phyloP scores from a whole-genome alignment of 2,797 vertebrate genomes.

The Clamator glandarius region DNA sequence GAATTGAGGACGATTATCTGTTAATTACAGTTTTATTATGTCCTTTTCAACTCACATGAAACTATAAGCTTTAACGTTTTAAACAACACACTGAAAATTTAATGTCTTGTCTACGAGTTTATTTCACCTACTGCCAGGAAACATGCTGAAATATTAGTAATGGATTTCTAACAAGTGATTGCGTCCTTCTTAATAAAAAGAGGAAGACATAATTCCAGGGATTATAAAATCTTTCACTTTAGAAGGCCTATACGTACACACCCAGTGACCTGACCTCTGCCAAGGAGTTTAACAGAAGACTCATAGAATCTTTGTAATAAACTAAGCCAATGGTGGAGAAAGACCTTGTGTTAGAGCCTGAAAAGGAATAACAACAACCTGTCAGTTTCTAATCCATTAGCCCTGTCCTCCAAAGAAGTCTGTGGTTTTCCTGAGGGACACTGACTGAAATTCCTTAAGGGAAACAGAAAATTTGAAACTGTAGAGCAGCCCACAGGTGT shows the following conservation, averaged over 20 bases:
- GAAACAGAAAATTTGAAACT: neutral
- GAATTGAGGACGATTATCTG: no score
- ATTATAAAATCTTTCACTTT: neutral
- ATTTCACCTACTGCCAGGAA: no score
- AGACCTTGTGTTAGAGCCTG: neutral
- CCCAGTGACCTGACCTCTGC: neutral
- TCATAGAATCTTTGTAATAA: neutral
- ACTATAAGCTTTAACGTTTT: no score
- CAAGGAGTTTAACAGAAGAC: neutral
- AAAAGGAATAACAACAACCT: neutral
- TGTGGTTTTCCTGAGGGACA: neutral
- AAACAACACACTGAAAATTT: no score
- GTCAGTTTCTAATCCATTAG: neutral
- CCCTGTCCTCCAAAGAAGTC: neutral
- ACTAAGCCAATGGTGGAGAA: neutral
- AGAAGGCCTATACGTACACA: neutral
- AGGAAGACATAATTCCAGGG: neutral
- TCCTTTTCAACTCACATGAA: no score
- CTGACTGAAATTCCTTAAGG: neutral
- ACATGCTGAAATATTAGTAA: no score
- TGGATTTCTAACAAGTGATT: neutral
- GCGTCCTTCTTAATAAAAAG: neutral
- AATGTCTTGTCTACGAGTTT: no score
- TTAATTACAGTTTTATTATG: no score
- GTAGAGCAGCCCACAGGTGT: neutral